Evolutionary conservation across 1,140 invertebrate species (phyloP).

Genomic region (Zaprionus nigranus): DNA sequence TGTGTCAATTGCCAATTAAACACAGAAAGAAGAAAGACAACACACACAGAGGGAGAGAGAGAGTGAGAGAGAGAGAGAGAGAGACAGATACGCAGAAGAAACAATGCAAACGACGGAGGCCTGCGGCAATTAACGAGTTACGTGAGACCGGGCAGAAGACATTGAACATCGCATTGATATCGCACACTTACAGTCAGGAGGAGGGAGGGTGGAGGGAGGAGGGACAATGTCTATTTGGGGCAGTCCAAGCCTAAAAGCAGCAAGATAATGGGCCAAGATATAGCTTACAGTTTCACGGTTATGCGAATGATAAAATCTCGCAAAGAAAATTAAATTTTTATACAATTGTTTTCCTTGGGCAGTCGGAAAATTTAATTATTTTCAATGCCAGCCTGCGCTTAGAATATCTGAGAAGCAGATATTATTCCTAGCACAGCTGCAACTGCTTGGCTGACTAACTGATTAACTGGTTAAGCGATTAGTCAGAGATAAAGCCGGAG

Average conservation of each 20-base stretch:
- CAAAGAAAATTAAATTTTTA: neutral
- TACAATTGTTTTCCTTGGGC: slow-evolving; percentile 8
- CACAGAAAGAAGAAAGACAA: slow-evolving; percentile 22
- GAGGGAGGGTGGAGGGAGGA: neutral
- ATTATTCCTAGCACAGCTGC: neutral
- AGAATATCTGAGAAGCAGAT: neutral
- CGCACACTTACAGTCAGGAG: neutral
- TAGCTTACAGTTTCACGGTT: slow-evolving; percentile 5
- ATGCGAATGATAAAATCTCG: slow-evolving; percentile 5
- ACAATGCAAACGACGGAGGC: slow-evolving; percentile 25
- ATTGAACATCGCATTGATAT: slow-evolving; percentile 10
- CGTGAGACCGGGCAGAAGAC: slow-evolving; percentile 27
- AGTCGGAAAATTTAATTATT: slow-evolving; percentile 8
- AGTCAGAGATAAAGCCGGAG: neutral
- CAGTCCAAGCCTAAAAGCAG: neutral
- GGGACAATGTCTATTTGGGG: neutral
- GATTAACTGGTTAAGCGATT: slow-evolving; percentile 23
- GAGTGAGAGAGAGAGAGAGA: neutral
- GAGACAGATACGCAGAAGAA: slow-evolving; percentile 1
- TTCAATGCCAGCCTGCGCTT: neutral
- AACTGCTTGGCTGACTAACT: slow-evolving; percentile 7
- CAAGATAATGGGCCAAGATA: neutral
- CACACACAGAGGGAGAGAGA: neutral
- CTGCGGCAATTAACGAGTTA: slow-evolving; percentile 39
- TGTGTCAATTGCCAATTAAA: slow-evolving; percentile 54